Evolutionary conservation across 2,888 invertebrate species (phyloP).

Genomic region (Thereva nobilitata): DNA sequence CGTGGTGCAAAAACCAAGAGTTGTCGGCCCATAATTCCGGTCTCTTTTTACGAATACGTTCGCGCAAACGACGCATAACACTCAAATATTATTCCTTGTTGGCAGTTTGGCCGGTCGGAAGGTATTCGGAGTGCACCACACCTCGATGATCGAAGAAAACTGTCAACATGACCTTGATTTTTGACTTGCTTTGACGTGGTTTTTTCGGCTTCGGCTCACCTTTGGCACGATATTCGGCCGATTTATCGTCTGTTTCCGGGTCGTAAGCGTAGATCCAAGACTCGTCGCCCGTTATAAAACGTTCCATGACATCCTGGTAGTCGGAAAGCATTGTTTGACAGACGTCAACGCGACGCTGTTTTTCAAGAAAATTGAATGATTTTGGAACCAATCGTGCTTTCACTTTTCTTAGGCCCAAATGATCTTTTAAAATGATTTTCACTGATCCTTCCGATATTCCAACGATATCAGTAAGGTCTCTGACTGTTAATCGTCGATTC

Average conservation of each 20-base stretch:
- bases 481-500: constrained; percentile 35
- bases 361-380: constrained; percentile 3
- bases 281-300: constrained; percentile 24
- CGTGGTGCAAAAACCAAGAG: no score
- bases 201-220: no score
- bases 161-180: no score
- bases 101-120: no score
- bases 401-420: constrained; percentile 23
- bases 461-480: constrained; percentile 33
- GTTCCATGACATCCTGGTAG: constrained; percentile 12
- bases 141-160: no score
- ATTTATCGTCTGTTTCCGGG: constrained; percentile 29
- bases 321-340: constrained; percentile 15
- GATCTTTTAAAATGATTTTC: constrained; percentile 30
- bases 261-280: constrained; percentile 32
- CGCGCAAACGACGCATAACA: no score
- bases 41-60: no score
- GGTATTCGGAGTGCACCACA: no score
- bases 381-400: constrained; percentile 29
- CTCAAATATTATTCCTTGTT: no score
- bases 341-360: constrained; percentile 8
- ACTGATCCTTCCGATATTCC: constrained; percentile 30
- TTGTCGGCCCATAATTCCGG: no score
- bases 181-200: no score
- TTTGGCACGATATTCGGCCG: constrained; percentile 25